These are phyloP conservation scores for Cyprinodon variegatus DNA, from an alignment of 2,113 vertebrate genomes.

Conservation along the genomic window DNA sequence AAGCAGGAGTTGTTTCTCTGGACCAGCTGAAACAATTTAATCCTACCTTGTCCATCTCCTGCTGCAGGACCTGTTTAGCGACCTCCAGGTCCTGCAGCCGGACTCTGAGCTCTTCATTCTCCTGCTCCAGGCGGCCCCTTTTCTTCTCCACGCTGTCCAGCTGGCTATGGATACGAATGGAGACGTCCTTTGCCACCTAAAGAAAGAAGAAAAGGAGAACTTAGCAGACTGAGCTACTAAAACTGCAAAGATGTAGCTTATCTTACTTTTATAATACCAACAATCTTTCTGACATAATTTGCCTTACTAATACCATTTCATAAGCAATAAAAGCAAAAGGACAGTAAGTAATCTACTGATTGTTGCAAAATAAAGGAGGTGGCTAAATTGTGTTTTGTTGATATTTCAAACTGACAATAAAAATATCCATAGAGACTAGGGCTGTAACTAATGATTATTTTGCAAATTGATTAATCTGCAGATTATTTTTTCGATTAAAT, in stretches of 20 bases:
- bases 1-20: not conserved
- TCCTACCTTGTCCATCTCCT: slow-evolving; percentile 93
- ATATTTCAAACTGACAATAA: too few relatives aligned
- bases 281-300: too few relatives aligned
- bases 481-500: too few relatives aligned
- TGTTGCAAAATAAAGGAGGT: too few relatives aligned
- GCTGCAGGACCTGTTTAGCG: slow-evolving; percentile 96
- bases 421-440: too few relatives aligned
- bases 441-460: too few relatives aligned
- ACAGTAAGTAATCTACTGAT: too few relatives aligned
- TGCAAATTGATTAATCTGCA: too few relatives aligned
- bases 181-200: slow-evolving; percentile 97
- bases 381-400: too few relatives aligned
- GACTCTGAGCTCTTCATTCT: slow-evolving; percentile 93
- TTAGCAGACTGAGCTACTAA: not conserved
- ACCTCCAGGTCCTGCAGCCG: slow-evolving; percentile 92
- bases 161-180: slow-evolving; percentile 94
- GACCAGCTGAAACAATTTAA: not conserved
- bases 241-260: not conserved
- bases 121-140: slow-evolving; percentile 88
- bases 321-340: too few relatives aligned
- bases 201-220: not conserved
- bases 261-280: not conserved
- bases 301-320: too few relatives aligned
- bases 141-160: slow-evolving; percentile 94